A percentile compares a stretch with the other conserved stretches of the same genome.
Evolutionary conservation across 2,888 invertebrate genomes (phyloP).

Genomic region (Lasioglossum figueresi): DNA sequence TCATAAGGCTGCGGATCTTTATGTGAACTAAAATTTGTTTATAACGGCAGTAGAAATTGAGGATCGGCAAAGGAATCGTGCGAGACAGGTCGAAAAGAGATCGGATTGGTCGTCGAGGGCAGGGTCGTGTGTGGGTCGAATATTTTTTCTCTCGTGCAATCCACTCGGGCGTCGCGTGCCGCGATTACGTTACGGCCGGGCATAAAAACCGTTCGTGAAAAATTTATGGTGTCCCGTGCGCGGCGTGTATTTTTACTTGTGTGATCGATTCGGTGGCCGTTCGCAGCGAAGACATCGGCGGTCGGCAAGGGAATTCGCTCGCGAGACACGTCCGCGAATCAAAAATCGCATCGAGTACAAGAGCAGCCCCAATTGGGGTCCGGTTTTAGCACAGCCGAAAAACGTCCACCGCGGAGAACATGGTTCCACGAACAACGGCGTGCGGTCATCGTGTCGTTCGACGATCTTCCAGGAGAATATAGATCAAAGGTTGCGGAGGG

Average conservation of each 20-base stretch:
- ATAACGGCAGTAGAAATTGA: not conserved
- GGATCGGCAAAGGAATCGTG: not conserved
- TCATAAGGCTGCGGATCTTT: too few species aligned
- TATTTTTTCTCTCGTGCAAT: constrained; percentile 48
- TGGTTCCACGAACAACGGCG: not conserved
- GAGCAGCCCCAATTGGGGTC: not conserved
- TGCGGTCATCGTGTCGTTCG: not conserved
- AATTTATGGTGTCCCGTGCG: constrained; percentile 32
- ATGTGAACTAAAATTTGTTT: too few species aligned
- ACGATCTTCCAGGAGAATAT: not conserved
- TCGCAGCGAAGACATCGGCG: not conserved
- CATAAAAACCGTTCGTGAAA: constrained; percentile 37
- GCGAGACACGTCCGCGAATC: not conserved
- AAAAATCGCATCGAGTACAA: not conserved
- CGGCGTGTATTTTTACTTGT: constrained; percentile 31
- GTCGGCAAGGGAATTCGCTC: not conserved
- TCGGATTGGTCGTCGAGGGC: not conserved
- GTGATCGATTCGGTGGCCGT: constrained; percentile 39
- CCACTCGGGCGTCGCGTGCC: constrained; percentile 50
- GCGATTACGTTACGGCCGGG: constrained; percentile 34
- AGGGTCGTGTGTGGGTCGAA: not conserved
- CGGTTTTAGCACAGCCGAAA: not conserved
- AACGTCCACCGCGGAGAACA: not conserved
- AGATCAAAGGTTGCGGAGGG: constrained; percentile 30
- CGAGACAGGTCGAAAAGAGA: not conserved